Base-by-base conservation (phyloP, 2,888 invertebrate species). In the Willowsia nigromaculata region DNA sequence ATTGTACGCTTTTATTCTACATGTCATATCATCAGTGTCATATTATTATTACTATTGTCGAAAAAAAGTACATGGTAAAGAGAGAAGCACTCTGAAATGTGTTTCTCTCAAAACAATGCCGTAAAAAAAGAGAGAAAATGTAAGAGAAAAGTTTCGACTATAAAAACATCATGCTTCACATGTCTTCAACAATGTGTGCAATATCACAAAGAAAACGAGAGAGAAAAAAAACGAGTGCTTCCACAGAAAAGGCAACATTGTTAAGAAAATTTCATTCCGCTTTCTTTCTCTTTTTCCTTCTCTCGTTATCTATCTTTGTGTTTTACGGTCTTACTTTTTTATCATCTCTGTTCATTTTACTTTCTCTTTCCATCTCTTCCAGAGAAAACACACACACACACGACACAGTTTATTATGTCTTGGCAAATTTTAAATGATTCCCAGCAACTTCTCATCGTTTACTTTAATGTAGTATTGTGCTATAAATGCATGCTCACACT, bases 391-490 rank as follows among this genome's bases (percentile, higher is more conserved):
- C 7, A 65, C 30, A 65, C 11, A 37, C 83, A 22, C 53, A 65
- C 27, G 47, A 65, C 43, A 71, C 47, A 82, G 43, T 82, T 83
- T 50, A 40, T 71, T 71, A 50, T 83, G 27, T 50, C 68, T 53
- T 62, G 59, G 68, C 68, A 59, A 83, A 83, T 83, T 83, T 83
- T 83, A 83, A 83, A 83, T 83, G 83, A 83, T 83, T 68, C 53
- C 40, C 68, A 68, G 27, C 68, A 83, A 68, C 68, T 68, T 83
- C 37, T 68, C 50, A 83, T 68, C 47, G 68, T 47, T 68, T 50
- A 83, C 65, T 68, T 59, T 81, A 59, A 40, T 43, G 22, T 40
- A 5, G 53, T 18, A 56, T 22, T 22, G 11, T 56, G 22, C 3
- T 7, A 18, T 6, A 22, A 22, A 22, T 22, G 22, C 22, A 56